Base-by-base conservation (phyloP, 1,140 invertebrate species). In the honey bee (Apis mellifera) region DNA sequence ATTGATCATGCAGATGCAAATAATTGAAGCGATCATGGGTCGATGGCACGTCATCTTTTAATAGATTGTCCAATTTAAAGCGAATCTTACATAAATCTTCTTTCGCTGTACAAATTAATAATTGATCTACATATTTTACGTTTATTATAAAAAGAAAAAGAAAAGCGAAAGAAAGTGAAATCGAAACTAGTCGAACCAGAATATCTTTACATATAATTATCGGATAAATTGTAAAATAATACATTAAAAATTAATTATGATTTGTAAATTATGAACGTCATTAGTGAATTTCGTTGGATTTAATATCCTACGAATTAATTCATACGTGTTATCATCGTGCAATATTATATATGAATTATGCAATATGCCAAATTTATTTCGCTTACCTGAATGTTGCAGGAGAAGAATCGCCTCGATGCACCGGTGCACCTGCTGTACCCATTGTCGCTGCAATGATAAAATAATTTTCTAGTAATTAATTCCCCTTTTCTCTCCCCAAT, bases 381-480 rank as follows among this genome's bases (percentile, higher is more conserved):
- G 91, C 92, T 94, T 91, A 97, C 96, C 94, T 98, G 97, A 23
- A 97, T 96, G 91, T 98, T 98, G 90, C 98, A 99, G 7, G 98
- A 98, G 92, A 97, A 97, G 94, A 97, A 98, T 91, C 97, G 96
- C 65, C 96, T 96, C 75, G 95, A 95, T 2, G 97, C 96, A 19
- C 98, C 98, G 11, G 93, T 94, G 90, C 98, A 99, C 19, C 91
- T 91, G 42, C 95, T 93, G 71, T 92, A 93, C 2, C 96, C 95
- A 90, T 95, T 95, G 81, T 94, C 90, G 78, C 96, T 96, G 92
- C 17, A 94, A 94, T 85, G 87, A 84, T 80, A 66, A 82, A 9
- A 77, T 26, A 26, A 19, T 26, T 57, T 65, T 57, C 23, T 32
- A 42, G 42, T 42, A 42, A 42, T 42, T 42, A 42, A 42, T 42